A percentile compares a stretch with the other conserved stretches of the same genome.
phyloP scores from a whole-genome alignment of 1,140 invertebrate species.

The Drosophila repletoides region DNA sequence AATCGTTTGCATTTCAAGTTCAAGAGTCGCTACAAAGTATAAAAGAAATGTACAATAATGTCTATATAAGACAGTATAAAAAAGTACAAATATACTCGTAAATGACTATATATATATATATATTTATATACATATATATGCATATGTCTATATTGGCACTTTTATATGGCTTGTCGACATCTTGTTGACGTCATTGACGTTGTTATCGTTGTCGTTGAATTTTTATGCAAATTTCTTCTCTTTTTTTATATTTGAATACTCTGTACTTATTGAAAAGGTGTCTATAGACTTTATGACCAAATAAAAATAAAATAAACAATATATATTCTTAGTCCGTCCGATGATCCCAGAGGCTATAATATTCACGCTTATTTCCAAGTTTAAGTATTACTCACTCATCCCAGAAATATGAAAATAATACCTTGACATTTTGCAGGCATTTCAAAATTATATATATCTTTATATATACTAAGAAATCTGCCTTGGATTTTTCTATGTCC shows the following conservation, averaged over 20 bases:
- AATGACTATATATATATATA: not conserved
- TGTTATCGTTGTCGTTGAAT: constrained; percentile 22
- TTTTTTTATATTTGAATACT: not conserved
- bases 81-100: not conserved
- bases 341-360: too few relatives aligned
- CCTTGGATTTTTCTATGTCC: too few relatives aligned
- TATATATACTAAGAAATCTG: too few relatives aligned
- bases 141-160: constrained; percentile 22
- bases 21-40: constrained; percentile 31
- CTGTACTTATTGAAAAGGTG: too few relatives aligned
- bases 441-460: too few relatives aligned
- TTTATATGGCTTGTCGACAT: constrained; percentile 23
- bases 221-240: constrained; percentile 41
- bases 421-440: too few relatives aligned
- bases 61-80: constrained; percentile 12
- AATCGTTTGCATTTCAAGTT: constrained; percentile 46
- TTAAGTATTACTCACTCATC: too few relatives aligned
- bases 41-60: constrained; percentile 17
- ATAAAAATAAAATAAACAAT: too few relatives aligned
- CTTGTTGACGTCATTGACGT: constrained; percentile 49
- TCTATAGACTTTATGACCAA: too few relatives aligned
- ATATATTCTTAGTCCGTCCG: too few relatives aligned
- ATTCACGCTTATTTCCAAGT: too few relatives aligned
- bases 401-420: too few relatives aligned
- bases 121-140: not conserved